Conservation (phyloP, 2,113 vertebrate species). For the Ochotona curzoniae region DNA sequence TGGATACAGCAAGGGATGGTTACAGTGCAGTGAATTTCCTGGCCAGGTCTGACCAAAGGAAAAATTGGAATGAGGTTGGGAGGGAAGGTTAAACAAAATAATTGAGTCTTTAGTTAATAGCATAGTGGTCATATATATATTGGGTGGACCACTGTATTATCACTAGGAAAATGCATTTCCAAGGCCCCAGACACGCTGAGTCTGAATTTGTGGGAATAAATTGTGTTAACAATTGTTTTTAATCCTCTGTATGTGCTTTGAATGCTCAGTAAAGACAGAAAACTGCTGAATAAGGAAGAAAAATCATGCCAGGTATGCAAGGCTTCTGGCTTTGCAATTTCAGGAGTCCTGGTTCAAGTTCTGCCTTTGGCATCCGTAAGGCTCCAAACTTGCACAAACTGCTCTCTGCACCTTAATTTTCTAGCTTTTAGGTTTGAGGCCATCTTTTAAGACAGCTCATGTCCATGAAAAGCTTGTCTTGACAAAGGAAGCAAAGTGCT, state of each 20-base stretch:
- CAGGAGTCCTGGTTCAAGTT: not conserved
- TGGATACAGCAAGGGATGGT: not conserved
- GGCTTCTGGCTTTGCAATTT: no score
- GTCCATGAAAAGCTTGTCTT: not conserved
- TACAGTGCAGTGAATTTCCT: not conserved
- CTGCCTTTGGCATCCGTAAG: not conserved
- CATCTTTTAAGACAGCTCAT: accelerated
- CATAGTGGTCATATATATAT: not conserved
- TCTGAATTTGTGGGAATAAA: not conserved
- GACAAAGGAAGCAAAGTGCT: not conserved
- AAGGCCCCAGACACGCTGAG: not conserved
- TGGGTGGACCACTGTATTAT: not conserved
- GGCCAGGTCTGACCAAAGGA: not conserved
- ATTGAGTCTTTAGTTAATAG: not conserved
- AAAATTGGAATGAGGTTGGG: not conserved
- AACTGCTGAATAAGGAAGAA: not conserved
- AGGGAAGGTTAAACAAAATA: not conserved
- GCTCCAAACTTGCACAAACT: not conserved
- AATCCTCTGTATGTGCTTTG: not conserved
- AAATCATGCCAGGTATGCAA: accelerated
- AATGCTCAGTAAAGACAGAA: not conserved
- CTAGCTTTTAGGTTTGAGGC: not conserved
- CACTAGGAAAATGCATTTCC: not conserved
- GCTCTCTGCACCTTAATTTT: not conserved
- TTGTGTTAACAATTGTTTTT: not conserved